Base-by-base conservation (phyloP, 2,888 invertebrate genomes). In the Apamea crenata region DNA sequence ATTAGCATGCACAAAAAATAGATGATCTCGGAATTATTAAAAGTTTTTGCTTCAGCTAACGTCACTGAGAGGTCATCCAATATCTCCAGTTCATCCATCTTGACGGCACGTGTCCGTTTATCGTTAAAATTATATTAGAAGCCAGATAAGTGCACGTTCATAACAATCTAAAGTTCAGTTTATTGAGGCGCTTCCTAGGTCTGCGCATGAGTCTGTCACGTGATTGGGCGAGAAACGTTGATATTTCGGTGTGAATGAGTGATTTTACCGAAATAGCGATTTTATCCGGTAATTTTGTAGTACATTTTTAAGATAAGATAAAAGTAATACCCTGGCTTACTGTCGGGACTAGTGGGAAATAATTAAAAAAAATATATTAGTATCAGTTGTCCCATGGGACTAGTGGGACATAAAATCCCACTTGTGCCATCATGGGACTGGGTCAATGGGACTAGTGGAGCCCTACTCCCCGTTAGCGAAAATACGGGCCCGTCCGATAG, bases 101-200 rank as follows among this genome's bases (percentile, higher is more conserved):
- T n/a, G 61, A 69, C 61, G 77, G 66, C 85, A 84, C 85, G 87
- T 87, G 85, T 78, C 56, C 2, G 6, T 50, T 76, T 86, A 83
- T 84, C 83, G 21, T 40, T 6, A 56, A 18, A 72, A 78, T 74
- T 79, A 83, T 86, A 78, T 84, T 69, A 71, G 65, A 63, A 71
- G 65, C 7, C 40, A 69, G 77, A 87, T 84, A 85, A 81, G 66
- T 84, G 29, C 36, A 47, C 40, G 75, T 84, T 76, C 87, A 84
- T 32, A 87, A 87, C 87, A 84, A 87, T 84, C 85, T 85, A 87
- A 86, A 86, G 87, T 86, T 87, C 85, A 86, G 7, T 78, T 66
- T 87, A 86, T 63, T 76, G 84, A 85, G 84, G 84, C 84, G 71
- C 84, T 86, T 86, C 85, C 78, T 87, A 40, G 71, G 44, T 59